Evolutionary conservation across 1,140 invertebrate genomes (phyloP).

Genomic region (Trissolcus basalis): DNA sequence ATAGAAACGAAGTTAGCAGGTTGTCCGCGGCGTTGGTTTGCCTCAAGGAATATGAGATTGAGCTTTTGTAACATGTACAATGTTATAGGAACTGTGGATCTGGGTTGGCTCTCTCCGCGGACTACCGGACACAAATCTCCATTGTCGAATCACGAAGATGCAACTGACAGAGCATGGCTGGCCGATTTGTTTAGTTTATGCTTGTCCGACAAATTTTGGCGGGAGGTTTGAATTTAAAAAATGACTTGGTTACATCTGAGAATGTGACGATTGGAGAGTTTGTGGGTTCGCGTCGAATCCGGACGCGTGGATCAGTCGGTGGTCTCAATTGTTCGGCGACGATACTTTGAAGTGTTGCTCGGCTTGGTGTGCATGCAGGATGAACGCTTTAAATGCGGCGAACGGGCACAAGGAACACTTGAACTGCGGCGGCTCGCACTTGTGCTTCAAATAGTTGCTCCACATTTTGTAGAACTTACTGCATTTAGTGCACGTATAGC

Average conservation of each 20-base stretch:
- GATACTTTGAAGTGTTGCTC: conserved; percentile 75
- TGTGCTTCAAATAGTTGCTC: conserved; percentile 76
- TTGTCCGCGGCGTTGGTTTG: not conserved
- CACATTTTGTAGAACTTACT: conserved; percentile 77
- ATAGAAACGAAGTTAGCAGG: conserved; percentile 22
- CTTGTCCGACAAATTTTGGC: too few species aligned
- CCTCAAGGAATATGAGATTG: conserved; percentile 34
- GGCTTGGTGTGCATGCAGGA: conserved; percentile 74
- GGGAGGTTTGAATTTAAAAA: too few species aligned
- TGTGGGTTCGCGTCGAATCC: conserved; percentile 3
- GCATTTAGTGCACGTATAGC: conserved; percentile 75
- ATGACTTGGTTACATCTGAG: too few species aligned
- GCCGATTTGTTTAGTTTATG: too few species aligned
- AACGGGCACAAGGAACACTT: conserved; percentile 74
- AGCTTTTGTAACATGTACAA: conserved; percentile 33
- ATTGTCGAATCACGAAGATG: too few species aligned
- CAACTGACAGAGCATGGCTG: too few species aligned
- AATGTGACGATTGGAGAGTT: too few species aligned
- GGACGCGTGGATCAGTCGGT: conserved; percentile 1
- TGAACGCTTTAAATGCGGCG: conserved; percentile 75
- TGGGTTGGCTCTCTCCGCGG: conserved; percentile 18
- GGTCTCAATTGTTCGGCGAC: conserved; percentile 68
- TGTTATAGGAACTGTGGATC: conserved; percentile 51
- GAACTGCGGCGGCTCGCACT: conserved; percentile 75
- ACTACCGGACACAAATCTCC: not conserved